Evolutionary conservation across 1,140 invertebrate species (phyloP), one percentile per base, ranked within the genome.

Genomic region (Penaeus vannamei): DNA sequence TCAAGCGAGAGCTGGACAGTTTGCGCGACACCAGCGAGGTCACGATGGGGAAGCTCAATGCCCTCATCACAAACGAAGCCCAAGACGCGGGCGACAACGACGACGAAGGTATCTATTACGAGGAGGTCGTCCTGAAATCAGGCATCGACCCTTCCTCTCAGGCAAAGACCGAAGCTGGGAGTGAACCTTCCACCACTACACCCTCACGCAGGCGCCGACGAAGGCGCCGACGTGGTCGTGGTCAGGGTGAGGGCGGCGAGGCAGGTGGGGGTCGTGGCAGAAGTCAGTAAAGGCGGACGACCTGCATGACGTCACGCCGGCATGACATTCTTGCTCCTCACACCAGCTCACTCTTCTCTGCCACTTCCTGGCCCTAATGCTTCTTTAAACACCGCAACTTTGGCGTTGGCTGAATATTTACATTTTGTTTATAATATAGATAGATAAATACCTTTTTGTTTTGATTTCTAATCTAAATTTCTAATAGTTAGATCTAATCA

Each of bases 1-100:
- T 90, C 4, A 90, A 82, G 69, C 62, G 84, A 86, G 42, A 90
- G 59, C 69, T 89, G 69, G 82, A 89, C 23, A 90, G 76, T 42
- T 76, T 85, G 14, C 60, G 62, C 36, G 85, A 90, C n/a, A 32
- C 76, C 53, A 84, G 85, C 46, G 60, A 42, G 22, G 53, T 59
- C 60, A 77, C 82, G 17, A 53, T 36, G 29, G 64, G 83, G 23
- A 86, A 84, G 46, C 61, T 86, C 29, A 77, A 90, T 69, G 81
- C 89, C n/a, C n/a, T 86, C 64, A 85, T 86, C 53, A 64, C 53
- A 42, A 85, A 60, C 60, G 46, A 86, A 26, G 22, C 29, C 46
- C 12, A 2, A 5, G 29, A 64, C 53, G 36, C 29, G 14, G 59
- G 22, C 22, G 83, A 81, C 26, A 23, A 42, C 12, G 72, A 80